phyloP scores from a whole-genome alignment of 2,113 vertebrate genomes.

The Monopterus albus region DNA sequence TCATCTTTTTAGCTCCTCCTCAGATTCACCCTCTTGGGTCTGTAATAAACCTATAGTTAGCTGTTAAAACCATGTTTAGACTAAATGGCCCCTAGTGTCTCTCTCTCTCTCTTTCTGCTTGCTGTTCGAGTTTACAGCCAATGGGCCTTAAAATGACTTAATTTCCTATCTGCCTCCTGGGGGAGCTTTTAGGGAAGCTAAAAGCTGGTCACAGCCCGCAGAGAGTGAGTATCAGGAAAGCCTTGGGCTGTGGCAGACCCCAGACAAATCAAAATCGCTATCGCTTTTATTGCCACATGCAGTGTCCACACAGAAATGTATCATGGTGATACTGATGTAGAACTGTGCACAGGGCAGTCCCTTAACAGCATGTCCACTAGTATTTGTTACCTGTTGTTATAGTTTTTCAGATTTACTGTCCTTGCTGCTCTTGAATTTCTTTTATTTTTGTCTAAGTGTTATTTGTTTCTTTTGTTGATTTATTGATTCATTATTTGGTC shows the following conservation, averaged over 20 bases:
- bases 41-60: constrained; percentile 71
- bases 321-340: not conserved
- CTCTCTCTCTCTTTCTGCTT: too few relatives aligned
- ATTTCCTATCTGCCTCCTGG: constrained; percentile 69
- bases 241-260: constrained; percentile 31
- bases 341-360: not conserved
- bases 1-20: constrained; percentile 51
- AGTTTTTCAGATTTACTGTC: not conserved
- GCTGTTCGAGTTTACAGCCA: constrained; percentile 67
- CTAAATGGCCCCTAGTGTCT: constrained; percentile 64
- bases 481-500: not conserved
- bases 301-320: constrained; percentile 2
- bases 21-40: constrained; percentile 35
- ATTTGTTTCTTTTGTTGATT: not conserved
- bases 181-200: constrained; percentile 64
- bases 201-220: constrained; percentile 54
- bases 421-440: not conserved
- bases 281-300: constrained; percentile 23
- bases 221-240: constrained; percentile 53
- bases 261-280: constrained; percentile 37
- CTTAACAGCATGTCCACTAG: not conserved
- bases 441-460: not conserved
- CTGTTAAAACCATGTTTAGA: constrained; percentile 67
- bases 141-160: constrained; percentile 78
- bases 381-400: not conserved